These are phyloP conservation scores for Tragelaphus buxtoni DNA, from an alignment of 2,113 vertebrate genomes.

Conservation along the genomic window DNA sequence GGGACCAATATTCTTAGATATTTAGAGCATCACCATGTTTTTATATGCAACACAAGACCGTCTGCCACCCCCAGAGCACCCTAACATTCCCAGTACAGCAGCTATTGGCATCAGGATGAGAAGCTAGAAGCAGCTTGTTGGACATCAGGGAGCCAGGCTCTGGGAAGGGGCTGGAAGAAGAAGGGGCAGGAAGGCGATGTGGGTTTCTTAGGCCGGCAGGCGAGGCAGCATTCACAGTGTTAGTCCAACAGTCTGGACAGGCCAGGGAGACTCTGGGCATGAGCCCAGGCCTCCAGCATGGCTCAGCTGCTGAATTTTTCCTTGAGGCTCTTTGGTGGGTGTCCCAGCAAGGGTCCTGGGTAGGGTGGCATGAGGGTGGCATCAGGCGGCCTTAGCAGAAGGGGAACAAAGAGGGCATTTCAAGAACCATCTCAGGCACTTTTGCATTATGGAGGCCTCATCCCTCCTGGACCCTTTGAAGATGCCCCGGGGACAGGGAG, in stretches of 20 bases:
- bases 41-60: constrained; percentile 32
- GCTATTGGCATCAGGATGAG: neutral
- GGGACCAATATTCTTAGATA: constrained; percentile 76
- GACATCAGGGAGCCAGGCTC: constrained; percentile 51
- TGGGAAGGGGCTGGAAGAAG: neutral
- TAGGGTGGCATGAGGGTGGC: neutral
- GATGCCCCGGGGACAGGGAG: neutral
- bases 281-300: neutral
- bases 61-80: constrained; percentile 9
- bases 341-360: neutral
- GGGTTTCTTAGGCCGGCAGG: neutral
- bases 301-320: constrained; percentile 19
- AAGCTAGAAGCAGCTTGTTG: neutral
- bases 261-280: neutral
- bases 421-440: constrained; percentile 51
- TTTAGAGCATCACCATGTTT: constrained; percentile 67
- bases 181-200: neutral
- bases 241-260: constrained; percentile 17
- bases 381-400: constrained; percentile 29
- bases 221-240: constrained; percentile 45
- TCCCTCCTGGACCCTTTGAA: neutral
- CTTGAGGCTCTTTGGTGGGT: constrained; percentile 12
- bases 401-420: neutral
- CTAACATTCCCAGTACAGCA: neutral
- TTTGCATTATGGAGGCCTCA: neutral